Evolutionary conservation across 2,888 invertebrate species (phyloP).

Genomic region (Agrochola lota): DNA sequence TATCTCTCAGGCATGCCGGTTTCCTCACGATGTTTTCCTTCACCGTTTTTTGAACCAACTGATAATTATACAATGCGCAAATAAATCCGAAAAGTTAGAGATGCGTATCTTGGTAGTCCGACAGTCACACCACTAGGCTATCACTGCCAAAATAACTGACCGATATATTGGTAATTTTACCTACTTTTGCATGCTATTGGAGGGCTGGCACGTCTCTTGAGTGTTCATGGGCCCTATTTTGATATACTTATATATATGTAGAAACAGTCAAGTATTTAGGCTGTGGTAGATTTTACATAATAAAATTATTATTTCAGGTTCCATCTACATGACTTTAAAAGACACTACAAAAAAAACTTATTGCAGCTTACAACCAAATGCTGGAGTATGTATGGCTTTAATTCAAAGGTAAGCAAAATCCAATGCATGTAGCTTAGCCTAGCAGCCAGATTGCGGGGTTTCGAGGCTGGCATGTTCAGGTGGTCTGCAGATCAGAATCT

Average conservation of each 20-base stretch:
- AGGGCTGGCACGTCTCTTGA: too few species aligned
- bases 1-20: too few species aligned
- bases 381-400: conserved; percentile 76
- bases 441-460: not conserved
- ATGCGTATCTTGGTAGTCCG: too few species aligned
- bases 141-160: too few species aligned
- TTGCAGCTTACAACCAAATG: conserved; percentile 77
- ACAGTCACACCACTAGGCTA: too few species aligned
- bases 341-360: conserved; percentile 41
- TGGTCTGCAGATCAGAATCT: too few species aligned
- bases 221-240: not conserved
- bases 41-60: too few species aligned
- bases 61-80: too few species aligned
- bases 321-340: conserved; percentile 65
- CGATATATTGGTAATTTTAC: not conserved
- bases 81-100: too few species aligned
- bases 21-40: too few species aligned
- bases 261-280: not conserved
- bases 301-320: conserved; percentile 65
- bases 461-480: not conserved
- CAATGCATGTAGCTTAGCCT: not conserved
- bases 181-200: not conserved
- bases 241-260: not conserved
- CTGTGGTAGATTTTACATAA: not conserved
- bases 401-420: conserved; percentile 69